Conservation (phyloP, 1,140 invertebrate species). For the Drosophila mauritiana region DNA sequence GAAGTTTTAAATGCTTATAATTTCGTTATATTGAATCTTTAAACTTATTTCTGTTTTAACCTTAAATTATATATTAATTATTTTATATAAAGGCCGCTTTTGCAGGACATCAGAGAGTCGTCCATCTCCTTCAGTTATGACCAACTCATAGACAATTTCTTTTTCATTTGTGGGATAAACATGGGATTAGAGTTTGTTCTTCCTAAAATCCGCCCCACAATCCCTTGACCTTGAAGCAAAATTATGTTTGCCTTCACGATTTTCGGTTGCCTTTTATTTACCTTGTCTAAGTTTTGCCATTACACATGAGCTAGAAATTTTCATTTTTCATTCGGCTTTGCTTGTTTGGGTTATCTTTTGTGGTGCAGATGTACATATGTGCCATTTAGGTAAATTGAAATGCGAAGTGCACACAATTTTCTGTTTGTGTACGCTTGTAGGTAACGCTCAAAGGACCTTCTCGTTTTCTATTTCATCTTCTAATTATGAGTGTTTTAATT, state of each 20-base stretch:
- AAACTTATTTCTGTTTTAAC: no score
- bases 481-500: constrained; percentile 72
- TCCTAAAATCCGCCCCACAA: constrained; percentile 3
- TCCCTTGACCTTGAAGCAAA: constrained; percentile 46
- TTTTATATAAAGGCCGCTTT: background rate
- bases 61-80: no score
- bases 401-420: constrained; percentile 42
- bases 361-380: constrained; percentile 53
- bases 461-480: constrained; percentile 53
- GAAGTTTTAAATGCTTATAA: background rate
- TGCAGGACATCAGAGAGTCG: constrained; percentile 18
- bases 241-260: constrained; percentile 58
- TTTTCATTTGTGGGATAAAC: constrained; percentile 52
- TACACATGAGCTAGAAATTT: constrained; percentile 49
- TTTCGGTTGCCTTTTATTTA: constrained; percentile 38
- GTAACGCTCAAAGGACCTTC: constrained; percentile 34
- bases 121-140: background rate
- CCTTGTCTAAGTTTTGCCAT: constrained; percentile 9
- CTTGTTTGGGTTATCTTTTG: constrained; percentile 35
- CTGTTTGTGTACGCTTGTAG: constrained; percentile 10
- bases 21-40: no score
- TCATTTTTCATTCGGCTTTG: constrained; percentile 44
- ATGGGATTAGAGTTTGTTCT: constrained; percentile 54
- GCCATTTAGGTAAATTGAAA: constrained; percentile 66
- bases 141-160: constrained; percentile 31